Percentiles rank a stretch among this genome's conserved stretches.
Evolutionary conservation across 2,797 vertebrate genomes (phyloP).

Genomic region (Spinus olivaceus): DNA sequence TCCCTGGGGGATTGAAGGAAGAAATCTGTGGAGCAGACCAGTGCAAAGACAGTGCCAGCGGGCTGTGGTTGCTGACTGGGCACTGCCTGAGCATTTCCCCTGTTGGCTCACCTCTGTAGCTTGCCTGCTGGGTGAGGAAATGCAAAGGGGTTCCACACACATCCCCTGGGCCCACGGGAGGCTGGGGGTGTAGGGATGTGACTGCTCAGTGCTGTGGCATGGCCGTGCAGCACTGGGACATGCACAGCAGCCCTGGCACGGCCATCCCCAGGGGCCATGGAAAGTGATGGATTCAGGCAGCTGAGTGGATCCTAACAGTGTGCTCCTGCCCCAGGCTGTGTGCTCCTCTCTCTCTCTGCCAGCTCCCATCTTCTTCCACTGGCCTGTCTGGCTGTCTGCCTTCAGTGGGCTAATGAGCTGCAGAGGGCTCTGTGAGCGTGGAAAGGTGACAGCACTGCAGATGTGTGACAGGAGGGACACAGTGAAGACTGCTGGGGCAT

Average conservation of each 20-base stretch:
- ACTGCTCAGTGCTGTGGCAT: neutral
- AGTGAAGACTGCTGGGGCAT: neutral
- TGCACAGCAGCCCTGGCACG: neutral
- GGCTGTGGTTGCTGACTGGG: neutral
- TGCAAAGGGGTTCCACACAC: neutral
- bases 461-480: neutral
- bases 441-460: neutral
- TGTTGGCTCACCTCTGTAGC: neutral
- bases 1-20: neutral
- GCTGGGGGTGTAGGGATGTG: neutral
- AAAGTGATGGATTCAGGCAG: neutral
- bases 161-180: neutral
- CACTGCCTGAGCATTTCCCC: neutral
- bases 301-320: neutral
- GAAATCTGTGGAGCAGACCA: neutral
- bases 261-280: neutral
- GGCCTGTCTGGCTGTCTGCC: neutral
- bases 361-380: neutral
- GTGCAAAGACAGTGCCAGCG: neutral
- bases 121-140: neutral
- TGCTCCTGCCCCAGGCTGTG: neutral
- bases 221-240: fast-evolving
- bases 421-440: neutral
- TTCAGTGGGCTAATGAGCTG: neutral
- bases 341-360: neutral